Base-by-base conservation (phyloP, 1,140 invertebrate species). In the Samia ricini region DNA sequence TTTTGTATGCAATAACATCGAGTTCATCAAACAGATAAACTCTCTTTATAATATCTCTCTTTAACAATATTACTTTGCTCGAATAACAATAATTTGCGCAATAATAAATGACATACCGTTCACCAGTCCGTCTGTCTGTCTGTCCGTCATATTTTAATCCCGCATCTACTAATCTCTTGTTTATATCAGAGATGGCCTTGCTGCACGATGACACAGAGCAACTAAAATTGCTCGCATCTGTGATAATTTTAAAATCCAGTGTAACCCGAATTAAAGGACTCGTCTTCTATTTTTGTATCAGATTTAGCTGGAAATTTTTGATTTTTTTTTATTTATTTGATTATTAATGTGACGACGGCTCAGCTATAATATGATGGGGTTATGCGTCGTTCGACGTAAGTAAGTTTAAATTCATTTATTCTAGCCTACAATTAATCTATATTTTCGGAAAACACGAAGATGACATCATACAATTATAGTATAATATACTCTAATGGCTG, bases 71-170 rank as follows among this genome's bases (percentile, higher is more conserved):
- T 15, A 42, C 33, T 10, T 1, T 8, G 33, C 12, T 42, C 12
- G 33, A 15, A 42, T 15, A 42, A 15, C 10, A 42, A 42, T 42
- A 42, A 15, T 42, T 1, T 42, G 8, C n/a, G 33, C 33, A 42
- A 42, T 42, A 42, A 42, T 42, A 42, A 42, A 42, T 15, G 33
- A 42, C 15, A 42, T 15, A 15, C 33, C 33, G 33, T 42, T 15
- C n/a, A 42, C 33, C 33, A 42, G 33, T 42, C 33, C n/a, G 33
- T 42, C 33, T 42, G 33, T 42, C 33, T 42, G 33, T 42, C 33
- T 42, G 33, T 42, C 33, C 33, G 33, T 42, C 33, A 42, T 42
- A 42, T 42, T 42, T 42, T 42, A 42, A 42, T 42, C 33, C 33
- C 10, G n/a, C 33, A 42, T 3, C 33, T 42, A 42, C 33, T 42